phyloP scores from a whole-genome alignment of 2,113 vertebrate genomes.

The Chaetura pelagica region DNA sequence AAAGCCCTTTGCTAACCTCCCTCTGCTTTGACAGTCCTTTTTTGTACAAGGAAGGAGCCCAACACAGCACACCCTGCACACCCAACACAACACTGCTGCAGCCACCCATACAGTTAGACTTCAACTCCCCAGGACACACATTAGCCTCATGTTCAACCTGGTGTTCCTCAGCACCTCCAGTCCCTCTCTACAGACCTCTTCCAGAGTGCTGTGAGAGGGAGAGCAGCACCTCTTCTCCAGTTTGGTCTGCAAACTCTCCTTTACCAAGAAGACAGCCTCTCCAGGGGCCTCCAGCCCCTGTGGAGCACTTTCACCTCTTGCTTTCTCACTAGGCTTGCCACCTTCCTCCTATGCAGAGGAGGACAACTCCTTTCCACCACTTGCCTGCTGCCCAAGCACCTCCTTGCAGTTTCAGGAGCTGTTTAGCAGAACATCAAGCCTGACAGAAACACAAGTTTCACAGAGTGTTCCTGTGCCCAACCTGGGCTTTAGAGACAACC shows the following conservation, averaged over 20 bases:
- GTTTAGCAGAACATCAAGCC: background rate
- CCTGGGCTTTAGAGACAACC: background rate
- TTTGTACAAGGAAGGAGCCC: background rate
- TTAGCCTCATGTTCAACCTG: background rate
- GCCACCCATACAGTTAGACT: too few species aligned
- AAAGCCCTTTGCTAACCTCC: background rate
- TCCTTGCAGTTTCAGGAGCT: background rate
- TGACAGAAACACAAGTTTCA: background rate
- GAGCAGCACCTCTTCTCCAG: background rate
- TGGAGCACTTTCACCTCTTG: background rate
- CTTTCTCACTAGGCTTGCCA: background rate
- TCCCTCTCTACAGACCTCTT: background rate
- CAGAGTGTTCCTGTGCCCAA: background rate
- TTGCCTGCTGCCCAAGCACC: background rate
- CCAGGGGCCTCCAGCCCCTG: background rate
- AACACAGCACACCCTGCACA: background rate
- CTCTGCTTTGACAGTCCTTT: background rate
- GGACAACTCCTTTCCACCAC: background rate
- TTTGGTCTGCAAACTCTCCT: background rate
- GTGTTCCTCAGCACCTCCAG: background rate
- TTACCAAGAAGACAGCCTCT: background rate
- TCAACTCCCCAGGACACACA: too few species aligned
- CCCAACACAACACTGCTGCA: too few species aligned
- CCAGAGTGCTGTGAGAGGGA: background rate
- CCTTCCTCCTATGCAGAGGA: background rate